Evolutionary conservation across 2,113 vertebrate species (phyloP), one percentile per base, ranked within the genome.

Genomic region (Leucoraja erinaceus): DNA sequence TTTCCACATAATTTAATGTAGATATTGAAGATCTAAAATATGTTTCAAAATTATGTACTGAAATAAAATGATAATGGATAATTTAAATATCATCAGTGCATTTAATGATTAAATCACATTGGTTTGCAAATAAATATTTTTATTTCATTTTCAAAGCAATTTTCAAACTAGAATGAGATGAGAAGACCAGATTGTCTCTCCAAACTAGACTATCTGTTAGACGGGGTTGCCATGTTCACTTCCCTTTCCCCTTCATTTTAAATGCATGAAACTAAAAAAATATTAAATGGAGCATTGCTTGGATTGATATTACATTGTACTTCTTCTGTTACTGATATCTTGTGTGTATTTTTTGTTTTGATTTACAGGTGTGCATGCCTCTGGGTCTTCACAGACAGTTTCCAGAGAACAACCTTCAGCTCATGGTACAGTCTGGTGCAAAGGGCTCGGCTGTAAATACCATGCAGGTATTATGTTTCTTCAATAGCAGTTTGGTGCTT

Each of bases 381-480:
- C 93, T 97, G 0, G 99, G 99, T 66, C 98, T 99, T 81, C 97
- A 99, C 94, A 97, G 97, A 61, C 95, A 95, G 38, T 99, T 99
- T 94, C 99, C 99, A 20, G 98, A 98, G 93, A 99, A 99, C 96
- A 99, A 98, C 95, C 96, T 99, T 84, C 99, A 99, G 94, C 94
- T 99, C 95, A 99, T 99, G 99, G 98, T 99, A 18, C 98, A 98
- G 92, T 99, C 99, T 3, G 99, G 99, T 95, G 98, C 99, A 93
- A 99, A 99, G 94, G 99, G 99, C 8, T 99, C 99, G 0, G 98
- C 98, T 12, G 99, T 99, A 18, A 99, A 99, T 95, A 99, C 99
- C 1, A 99, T 99, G 98, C 99, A 99, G 98, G 99, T 97, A 94
- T 22, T 10, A 68, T 68, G 10, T 61, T 63, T 31, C 14, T 88